Conservation (phyloP, 2,113 vertebrate genomes). For the Neodon shergylaensis region DNA sequence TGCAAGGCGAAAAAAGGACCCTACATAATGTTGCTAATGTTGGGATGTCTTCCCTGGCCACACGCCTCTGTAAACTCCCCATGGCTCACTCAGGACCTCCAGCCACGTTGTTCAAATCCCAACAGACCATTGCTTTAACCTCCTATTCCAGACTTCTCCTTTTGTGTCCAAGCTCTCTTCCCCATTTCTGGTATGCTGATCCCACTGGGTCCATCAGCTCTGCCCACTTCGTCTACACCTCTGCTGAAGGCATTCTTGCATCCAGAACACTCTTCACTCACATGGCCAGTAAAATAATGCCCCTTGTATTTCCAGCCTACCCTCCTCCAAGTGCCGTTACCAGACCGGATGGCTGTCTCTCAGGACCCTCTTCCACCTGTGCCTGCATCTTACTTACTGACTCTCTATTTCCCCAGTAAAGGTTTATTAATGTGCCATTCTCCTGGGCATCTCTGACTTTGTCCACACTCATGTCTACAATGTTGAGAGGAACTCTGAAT, state of each 20-base stretch:
- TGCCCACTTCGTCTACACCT: neutral
- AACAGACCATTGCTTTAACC: neutral
- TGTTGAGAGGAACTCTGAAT: neutral
- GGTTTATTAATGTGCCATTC: neutral
- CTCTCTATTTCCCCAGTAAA: fast-evolving
- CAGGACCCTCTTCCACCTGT: fast-evolving
- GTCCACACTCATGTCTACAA: neutral
- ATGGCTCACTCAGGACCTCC: neutral
- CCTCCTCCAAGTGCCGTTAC: neutral
- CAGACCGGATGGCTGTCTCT: neutral
- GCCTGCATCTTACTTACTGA: neutral
- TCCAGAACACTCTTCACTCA: neutral
- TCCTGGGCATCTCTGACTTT: neutral
- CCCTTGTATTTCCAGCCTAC: neutral
- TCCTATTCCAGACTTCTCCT: neutral
- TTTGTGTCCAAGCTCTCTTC: neutral
- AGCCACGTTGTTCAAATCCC: neutral
- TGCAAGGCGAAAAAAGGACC: neutral
- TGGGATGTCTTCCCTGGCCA: neutral
- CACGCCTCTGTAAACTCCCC: neutral
- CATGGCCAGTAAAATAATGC: neutral
- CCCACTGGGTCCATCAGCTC: neutral
- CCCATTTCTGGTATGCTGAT: neutral
- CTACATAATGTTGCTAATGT: slow-evolving; percentile 1
- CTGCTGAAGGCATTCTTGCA: neutral